Evolutionary conservation across 2,888 invertebrate species (phyloP).

Genomic region (Sesamia inferens): DNA sequence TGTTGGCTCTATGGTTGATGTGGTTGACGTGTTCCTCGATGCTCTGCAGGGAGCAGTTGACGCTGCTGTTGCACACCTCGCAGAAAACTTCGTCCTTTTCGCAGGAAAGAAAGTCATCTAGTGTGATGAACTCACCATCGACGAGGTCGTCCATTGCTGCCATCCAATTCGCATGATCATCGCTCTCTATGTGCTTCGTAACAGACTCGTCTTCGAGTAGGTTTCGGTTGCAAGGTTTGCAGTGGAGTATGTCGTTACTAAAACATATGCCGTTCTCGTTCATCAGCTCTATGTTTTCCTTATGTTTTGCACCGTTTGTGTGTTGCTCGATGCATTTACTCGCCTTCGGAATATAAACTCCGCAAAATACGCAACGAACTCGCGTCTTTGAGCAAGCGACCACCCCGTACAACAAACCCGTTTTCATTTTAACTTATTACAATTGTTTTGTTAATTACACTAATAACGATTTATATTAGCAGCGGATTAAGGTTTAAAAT

Average conservation of each 20-base stretch:
- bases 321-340: conserved; percentile 82
- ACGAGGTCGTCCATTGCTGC: conserved; percentile 77
- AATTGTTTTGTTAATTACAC: conserved; percentile 48
- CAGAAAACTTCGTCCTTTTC: conserved; percentile 76
- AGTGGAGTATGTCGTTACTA: conserved; percentile 70
- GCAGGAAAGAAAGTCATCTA: conserved; percentile 74
- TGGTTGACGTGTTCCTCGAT: conserved; percentile 79
- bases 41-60: conserved; percentile 71
- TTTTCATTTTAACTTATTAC: conserved; percentile 75
- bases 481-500: conserved; percentile 38
- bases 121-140: conserved; percentile 77
- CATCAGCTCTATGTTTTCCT: conserved; percentile 78
- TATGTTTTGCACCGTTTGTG: conserved; percentile 78
- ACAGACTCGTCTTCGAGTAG: conserved; percentile 75
- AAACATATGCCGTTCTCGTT: conserved; percentile 76
- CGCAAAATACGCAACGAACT: conserved; percentile 81
- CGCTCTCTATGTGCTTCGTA: conserved; percentile 73
- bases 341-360: conserved; percentile 80
- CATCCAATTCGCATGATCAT: conserved; percentile 79
- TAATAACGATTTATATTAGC: conserved; percentile 38
- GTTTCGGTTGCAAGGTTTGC: conserved; percentile 75
- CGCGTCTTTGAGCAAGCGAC: conserved; percentile 78
- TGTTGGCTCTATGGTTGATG: conserved; percentile 72
- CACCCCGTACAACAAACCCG: conserved; percentile 75
- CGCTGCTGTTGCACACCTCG: conserved; percentile 72